Conservation (phyloP, 2,888 invertebrate species). For the Oxystoma pomonae region DNA sequence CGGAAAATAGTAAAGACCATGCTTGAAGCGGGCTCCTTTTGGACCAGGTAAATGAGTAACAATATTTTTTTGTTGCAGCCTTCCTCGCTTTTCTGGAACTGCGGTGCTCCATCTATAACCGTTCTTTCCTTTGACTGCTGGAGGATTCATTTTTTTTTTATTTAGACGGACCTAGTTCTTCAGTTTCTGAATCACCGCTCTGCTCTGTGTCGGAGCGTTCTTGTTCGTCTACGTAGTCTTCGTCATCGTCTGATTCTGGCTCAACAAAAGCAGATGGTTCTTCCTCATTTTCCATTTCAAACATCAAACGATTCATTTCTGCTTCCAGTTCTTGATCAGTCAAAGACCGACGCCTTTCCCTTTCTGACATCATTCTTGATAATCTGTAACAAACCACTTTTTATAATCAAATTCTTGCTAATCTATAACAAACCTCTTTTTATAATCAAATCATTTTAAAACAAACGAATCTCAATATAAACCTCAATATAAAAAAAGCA, state of each 20-base stretch:
- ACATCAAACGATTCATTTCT: slow-evolving; percentile 7
- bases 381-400: neutral
- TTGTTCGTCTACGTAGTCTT: slow-evolving; percentile 9
- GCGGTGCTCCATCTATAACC: slow-evolving; percentile 11
- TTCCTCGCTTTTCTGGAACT: slow-evolving; percentile 9
- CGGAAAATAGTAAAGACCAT: slow-evolving; percentile 8
- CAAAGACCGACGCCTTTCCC: slow-evolving; percentile 6
- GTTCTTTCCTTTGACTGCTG: slow-evolving; percentile 2
- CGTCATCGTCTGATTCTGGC: slow-evolving; percentile 3
- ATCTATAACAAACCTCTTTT: no score
- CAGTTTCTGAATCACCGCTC: slow-evolving; percentile 8
- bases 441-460: neutral
- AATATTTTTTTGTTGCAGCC: slow-evolving; percentile 10
- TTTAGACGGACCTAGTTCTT: slow-evolving; percentile 3
- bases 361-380: neutral
- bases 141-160: slow-evolving; percentile 2
- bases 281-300: slow-evolving; percentile 1
- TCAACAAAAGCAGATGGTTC: slow-evolving; percentile 1
- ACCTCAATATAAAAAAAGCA: slow-evolving; percentile 8
- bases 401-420: no score
- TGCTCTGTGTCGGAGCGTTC: slow-evolving; percentile 6
- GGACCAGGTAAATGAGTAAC: slow-evolving; percentile 13
- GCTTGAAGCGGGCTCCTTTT: slow-evolving; percentile 11
- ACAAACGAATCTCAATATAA: neutral
- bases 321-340: slow-evolving; percentile 3